Conservation (phyloP, 1,140 invertebrate species). For the Calycopis cecrops region DNA sequence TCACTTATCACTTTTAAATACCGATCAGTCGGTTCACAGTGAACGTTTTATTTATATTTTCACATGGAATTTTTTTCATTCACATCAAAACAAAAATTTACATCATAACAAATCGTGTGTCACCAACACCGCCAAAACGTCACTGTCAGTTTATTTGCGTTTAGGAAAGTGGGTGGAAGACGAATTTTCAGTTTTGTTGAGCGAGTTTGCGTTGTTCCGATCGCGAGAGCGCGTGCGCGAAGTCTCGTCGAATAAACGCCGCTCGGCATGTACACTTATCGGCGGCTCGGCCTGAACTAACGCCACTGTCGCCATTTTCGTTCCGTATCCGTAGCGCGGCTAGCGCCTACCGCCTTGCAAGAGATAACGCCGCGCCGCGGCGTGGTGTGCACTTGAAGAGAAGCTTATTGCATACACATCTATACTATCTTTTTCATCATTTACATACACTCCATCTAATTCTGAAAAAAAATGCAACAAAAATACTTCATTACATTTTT, state of each 20-base stretch:
- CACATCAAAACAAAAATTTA: constrained; percentile 33
- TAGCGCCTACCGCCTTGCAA: constrained; percentile 1
- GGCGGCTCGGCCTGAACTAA: constrained; percentile 84
- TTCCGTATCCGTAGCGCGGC: constrained; percentile 6
- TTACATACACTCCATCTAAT: too few relatives aligned
- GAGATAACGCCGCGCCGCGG: constrained; percentile 5
- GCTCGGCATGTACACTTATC: constrained; percentile 76
- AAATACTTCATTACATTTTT: too few relatives aligned
- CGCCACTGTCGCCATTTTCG: constrained; percentile 52
- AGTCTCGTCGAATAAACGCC: constrained; percentile 43
- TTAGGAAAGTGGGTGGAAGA: constrained; percentile 45
- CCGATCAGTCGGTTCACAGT: constrained; percentile 39
- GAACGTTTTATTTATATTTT: constrained; percentile 27
- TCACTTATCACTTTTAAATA: constrained; percentile 39
- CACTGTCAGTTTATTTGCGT: constrained; percentile 58
- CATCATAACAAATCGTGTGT: constrained; percentile 48
- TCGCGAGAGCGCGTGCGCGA: constrained; percentile 84
- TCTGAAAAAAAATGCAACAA: too few relatives aligned
- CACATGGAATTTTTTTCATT: constrained; percentile 50
- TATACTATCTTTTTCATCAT: too few relatives aligned
- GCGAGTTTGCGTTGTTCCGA: constrained; percentile 77
- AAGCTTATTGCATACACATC: not conserved
- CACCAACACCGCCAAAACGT: constrained; percentile 52
- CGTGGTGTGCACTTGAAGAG: not conserved
- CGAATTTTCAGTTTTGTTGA: constrained; percentile 37